Base-by-base conservation (phyloP, 2,888 invertebrate species). In the Caenorhabditis sinica region DNA sequence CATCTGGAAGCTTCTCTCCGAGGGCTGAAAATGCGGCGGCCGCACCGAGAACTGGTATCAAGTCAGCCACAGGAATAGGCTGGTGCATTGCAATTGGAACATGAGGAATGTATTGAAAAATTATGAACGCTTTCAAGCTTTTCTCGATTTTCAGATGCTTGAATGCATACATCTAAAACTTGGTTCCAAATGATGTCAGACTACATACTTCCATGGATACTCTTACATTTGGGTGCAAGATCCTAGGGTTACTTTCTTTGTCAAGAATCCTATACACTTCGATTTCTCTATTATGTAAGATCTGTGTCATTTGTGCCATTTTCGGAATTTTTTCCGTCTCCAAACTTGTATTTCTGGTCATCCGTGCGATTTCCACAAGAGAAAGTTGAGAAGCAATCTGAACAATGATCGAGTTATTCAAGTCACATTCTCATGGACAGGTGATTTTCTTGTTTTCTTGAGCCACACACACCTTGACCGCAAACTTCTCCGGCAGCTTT, bases 361-460 rank as follows among this genome's bases (percentile, higher is more conserved):
- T 45, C 30, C 43, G 72, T 17, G 72, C 25, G n/a, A 60, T 61
- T 73, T 51, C 61, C 20, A 53, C 8, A 13, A 53, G 11, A 33
- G 53, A 23, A 51, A 74, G 30, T 25, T 61, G 61, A 40, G 63
- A 63, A n/a, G 63, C 51, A 23, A 63, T 63, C 51, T 74, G 51
- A 61, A 33, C 17, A 45, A 45, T 40, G 43, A 45, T 45, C 45
- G n/a, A 45, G 43, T 23, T 45, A 40, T 63, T 63, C n/a, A 2
- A 43, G 28, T 49, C 25, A 43, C 13, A 43, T 65, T 51, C 68
- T 33, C 49, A 51, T 1, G 61, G 51, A 65, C 74, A 74, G 74
- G 63, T 74, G 74, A 53, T 65, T 43, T 28, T 51, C 11, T 33
- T 66, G 53, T 75, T 75, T 75, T 75, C 33, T 25, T 56, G 43